These are phyloP conservation scores for Urocynchramus pylzowi DNA, from an alignment of 2,113 vertebrate genomes.

Conservation along the genomic window DNA sequence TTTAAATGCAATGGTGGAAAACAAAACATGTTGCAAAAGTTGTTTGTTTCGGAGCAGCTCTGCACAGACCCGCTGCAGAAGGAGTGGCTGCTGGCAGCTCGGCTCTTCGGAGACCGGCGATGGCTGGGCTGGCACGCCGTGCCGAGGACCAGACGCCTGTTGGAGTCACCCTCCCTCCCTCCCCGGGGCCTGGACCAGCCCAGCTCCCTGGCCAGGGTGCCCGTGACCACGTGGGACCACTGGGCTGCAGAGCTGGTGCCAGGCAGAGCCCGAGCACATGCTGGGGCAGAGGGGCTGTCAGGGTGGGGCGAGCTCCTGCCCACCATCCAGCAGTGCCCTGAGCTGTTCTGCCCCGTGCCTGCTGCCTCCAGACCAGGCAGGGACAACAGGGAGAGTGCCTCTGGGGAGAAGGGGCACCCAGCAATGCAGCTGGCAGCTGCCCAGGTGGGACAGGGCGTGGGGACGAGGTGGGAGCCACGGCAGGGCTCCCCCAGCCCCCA, in stretches of 20 bases:
- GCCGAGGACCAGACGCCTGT: neutral
- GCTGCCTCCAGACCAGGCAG: neutral
- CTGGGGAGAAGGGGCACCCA: neutral
- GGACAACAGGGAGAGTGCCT: fast-evolving
- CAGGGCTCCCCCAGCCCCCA: neutral
- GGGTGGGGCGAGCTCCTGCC: fast-evolving
- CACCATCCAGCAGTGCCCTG: neutral
- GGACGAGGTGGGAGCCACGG: fast-evolving
- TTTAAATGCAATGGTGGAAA: conserved; percentile 12
- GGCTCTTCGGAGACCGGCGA: neutral
- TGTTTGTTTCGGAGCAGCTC: conserved; percentile 42
- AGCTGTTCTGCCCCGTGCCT: fast-evolving
- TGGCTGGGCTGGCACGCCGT: neutral
- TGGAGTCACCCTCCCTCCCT: conserved; percentile 1
- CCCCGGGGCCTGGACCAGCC: neutral
- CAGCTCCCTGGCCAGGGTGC: neutral
- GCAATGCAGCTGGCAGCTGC: fast-evolving
- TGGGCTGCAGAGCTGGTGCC: neutral
- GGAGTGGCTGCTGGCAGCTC: conserved; percentile 49
- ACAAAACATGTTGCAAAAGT: conserved; percentile 62
- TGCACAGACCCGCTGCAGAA: neutral
- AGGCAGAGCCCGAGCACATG: fast-evolving
- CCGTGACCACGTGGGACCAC: fast-evolving
- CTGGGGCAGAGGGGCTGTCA: neutral
- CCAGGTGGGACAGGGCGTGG: fast-evolving